A percentile compares a stretch with the other conserved stretches of the same genome.
Conservation (phyloP, 2,113 vertebrate genomes). For the Anolis carolinensis region DNA sequence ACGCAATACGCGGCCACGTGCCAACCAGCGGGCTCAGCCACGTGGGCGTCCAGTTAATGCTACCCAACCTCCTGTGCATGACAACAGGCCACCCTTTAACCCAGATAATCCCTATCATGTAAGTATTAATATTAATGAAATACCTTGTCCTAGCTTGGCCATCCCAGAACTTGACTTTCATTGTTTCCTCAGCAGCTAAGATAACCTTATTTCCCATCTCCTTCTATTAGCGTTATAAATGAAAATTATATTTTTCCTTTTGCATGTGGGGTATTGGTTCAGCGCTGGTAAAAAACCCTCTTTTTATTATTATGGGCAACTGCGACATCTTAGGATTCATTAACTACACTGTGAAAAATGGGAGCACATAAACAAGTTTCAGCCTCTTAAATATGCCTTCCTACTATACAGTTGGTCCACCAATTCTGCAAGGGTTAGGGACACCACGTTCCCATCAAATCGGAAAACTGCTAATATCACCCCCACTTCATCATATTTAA, state of each 20-base stretch:
- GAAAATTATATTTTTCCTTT: background rate
- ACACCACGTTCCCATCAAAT: too few species aligned
- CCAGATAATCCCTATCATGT: conserved; percentile 95
- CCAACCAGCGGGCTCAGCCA: conserved; percentile 43
- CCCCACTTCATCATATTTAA: too few species aligned
- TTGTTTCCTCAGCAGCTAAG: background rate
- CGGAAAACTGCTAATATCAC: too few species aligned
- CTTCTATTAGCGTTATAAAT: background rate
- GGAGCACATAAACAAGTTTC: background rate
- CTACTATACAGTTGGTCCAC: background rate
- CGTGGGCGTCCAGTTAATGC: conserved; percentile 62
- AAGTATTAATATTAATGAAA: conserved; percentile 60
- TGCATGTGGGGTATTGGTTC: background rate
- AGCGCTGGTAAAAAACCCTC: too few species aligned
- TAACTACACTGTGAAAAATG: background rate
- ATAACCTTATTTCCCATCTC: background rate
- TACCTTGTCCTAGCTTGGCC: accelerated
- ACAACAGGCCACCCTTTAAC: conserved; percentile 77
- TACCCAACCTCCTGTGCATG: conserved; percentile 69
- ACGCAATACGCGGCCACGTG: conserved; percentile 51
- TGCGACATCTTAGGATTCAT: background rate
- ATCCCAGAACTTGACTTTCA: background rate
- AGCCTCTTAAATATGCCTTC: too few species aligned
- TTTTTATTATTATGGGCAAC: background rate
- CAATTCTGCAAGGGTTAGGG: too few species aligned